These are phyloP conservation scores for Platycnemis pennipes DNA, from an alignment of 2,888 invertebrate genomes.

Conservation along the genomic window DNA sequence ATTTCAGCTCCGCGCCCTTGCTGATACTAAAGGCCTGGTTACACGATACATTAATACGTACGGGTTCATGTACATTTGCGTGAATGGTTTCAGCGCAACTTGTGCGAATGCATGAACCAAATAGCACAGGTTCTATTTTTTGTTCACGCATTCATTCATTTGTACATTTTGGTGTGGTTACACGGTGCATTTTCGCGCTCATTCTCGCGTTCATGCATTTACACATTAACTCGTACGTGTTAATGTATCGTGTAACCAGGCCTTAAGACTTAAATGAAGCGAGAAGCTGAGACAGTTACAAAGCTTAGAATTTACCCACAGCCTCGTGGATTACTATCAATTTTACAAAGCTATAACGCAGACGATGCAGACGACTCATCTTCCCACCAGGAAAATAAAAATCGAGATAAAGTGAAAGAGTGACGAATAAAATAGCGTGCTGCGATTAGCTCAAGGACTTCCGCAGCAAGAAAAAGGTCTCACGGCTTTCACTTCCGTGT, in stretches of 20 bases:
- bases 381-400: neutral
- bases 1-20: neutral
- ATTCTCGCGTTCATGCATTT: no score
- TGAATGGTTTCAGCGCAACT: neutral
- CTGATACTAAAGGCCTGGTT: neutral
- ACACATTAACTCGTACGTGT: no score
- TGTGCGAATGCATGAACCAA: no score
- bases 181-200: no score
- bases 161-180: no score
- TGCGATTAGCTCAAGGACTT: neutral
- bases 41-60: neutral
- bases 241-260: no score
- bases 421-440: neutral
- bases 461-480: neutral
- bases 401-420: neutral
- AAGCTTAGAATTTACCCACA: no score
- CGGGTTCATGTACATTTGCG: neutral
- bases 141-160: no score
- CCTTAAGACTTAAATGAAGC: no score
- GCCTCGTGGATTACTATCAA: neutral
- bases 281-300: no score
- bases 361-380: neutral
- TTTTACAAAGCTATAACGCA: neutral
- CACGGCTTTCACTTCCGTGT: constrained; percentile 10
- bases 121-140: no score